Percentiles rank a stretch among this genome's conserved stretches.
Evolutionary conservation across 2,888 invertebrate genomes (phyloP).

Genomic region (Cabera pusaria): DNA sequence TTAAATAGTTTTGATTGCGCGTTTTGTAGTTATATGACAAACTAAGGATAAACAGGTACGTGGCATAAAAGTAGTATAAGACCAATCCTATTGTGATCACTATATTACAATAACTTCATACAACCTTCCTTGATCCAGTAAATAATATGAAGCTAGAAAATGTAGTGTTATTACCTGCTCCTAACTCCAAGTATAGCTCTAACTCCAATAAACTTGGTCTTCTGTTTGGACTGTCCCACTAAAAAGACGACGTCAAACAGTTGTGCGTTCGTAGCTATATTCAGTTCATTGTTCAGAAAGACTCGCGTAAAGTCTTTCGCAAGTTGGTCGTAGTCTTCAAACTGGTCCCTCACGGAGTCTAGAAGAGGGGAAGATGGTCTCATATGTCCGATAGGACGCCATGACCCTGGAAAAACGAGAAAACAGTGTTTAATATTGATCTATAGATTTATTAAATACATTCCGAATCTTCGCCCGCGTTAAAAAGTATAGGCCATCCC

Average conservation of each 20-base stretch:
- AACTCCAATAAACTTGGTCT: constrained; percentile 94
- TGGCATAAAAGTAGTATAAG: no score
- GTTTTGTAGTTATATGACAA: no score
- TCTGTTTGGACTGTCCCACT: constrained; percentile 96
- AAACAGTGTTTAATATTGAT: no score
- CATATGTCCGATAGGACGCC: constrained; percentile 97
- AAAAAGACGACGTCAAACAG: constrained; percentile 95
- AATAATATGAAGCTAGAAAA: no score
- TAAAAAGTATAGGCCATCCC: no score
- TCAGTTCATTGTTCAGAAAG: constrained; percentile 93
- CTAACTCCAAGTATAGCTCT: constrained; percentile 95
- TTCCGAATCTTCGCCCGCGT: no score
- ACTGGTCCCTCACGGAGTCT: constrained; percentile 96
- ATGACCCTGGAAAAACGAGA: constrained; percentile 85
- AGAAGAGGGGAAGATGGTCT: constrained; percentile 95
- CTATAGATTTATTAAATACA: no score
- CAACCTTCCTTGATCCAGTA: background rate
- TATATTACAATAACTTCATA: no score
- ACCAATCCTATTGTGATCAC: no score
- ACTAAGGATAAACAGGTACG: no score
- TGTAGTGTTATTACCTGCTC: constrained; percentile 91
- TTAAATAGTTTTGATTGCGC: no score
- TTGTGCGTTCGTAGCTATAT: constrained; percentile 89
- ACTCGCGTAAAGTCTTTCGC: constrained; percentile 96
- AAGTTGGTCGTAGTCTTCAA: constrained; percentile 96